These are phyloP conservation scores for Cryptocephalus moraei DNA, from an alignment of 2,888 invertebrate species.

Conservation along the genomic window DNA sequence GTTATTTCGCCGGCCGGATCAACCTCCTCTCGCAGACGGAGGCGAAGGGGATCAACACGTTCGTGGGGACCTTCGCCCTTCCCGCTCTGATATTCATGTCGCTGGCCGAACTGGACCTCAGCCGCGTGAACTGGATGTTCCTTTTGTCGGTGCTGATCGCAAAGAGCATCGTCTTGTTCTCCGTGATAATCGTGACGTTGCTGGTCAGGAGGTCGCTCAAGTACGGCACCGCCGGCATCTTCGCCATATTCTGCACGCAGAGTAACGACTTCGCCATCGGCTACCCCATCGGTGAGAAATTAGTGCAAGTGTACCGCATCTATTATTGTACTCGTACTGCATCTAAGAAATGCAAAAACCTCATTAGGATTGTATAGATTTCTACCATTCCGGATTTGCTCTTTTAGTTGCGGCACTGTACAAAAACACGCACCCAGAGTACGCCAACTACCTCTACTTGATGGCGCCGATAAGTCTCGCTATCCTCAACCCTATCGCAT, in stretches of 20 bases:
- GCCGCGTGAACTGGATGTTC: conserved; percentile 83
- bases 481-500: conserved; percentile 85
- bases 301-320: no score
- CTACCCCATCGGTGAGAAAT: conserved; percentile 75
- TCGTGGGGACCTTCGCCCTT: conserved; percentile 87
- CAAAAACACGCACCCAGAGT: conserved; percentile 76
- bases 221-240: conserved; percentile 77
- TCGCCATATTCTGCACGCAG: conserved; percentile 91
- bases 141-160: conserved; percentile 74
- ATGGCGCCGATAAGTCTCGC: conserved; percentile 91
- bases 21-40: conserved; percentile 74
- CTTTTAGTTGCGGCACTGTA: conserved; percentile 76
- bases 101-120: conserved; percentile 73
- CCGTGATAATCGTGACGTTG: conserved; percentile 66
- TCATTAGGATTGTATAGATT: neutral
- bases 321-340: no score
- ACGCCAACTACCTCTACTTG: conserved; percentile 80
- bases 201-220: conserved; percentile 72
- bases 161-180: conserved; percentile 75
- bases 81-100: conserved; percentile 88
- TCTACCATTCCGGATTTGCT: conserved; percentile 3
- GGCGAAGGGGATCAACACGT: conserved; percentile 82
- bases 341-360: no score
- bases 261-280: conserved; percentile 97
- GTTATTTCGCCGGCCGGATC: conserved; percentile 76